A percentile compares a stretch with the other conserved stretches of the same genome.
Conservation (phyloP, 2,113 vertebrate genomes). For the Circaetus gallicus region DNA sequence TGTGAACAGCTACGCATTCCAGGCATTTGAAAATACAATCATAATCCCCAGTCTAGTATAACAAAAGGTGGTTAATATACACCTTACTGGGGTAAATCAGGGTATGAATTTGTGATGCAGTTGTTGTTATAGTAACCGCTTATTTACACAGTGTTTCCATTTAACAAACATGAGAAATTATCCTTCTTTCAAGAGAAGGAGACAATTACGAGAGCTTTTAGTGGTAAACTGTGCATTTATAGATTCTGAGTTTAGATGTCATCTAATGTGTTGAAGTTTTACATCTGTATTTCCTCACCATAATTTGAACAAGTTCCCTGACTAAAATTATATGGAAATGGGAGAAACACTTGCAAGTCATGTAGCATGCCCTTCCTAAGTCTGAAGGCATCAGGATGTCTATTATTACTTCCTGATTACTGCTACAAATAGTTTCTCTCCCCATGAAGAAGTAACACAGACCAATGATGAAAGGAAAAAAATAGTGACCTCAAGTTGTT, state of each 20-base stretch:
- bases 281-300: not conserved
- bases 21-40: not conserved
- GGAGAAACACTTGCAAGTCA: not conserved
- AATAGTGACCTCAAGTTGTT: not conserved
- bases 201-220: not conserved
- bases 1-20: not conserved
- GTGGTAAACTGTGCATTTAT: not conserved
- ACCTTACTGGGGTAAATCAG: not conserved
- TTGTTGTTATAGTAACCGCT: conserved; percentile 14
- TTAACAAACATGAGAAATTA: not conserved
- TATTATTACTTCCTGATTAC: not conserved
- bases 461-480: not conserved
- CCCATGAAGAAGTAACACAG: not conserved
- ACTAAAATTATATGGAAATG: not conserved
- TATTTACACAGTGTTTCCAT: not conserved
- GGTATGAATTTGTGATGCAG: not conserved
- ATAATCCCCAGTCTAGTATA: not conserved
- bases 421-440: not conserved
- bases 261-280: not conserved
- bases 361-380: not conserved
- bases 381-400: not conserved
- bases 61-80: not conserved
- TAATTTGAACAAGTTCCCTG: not conserved
- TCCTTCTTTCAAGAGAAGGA: not conserved
- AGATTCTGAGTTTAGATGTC: not conserved